Evolutionary conservation across 1,140 invertebrate genomes (phyloP).

Genomic region (Laupala kohalensis): DNA sequence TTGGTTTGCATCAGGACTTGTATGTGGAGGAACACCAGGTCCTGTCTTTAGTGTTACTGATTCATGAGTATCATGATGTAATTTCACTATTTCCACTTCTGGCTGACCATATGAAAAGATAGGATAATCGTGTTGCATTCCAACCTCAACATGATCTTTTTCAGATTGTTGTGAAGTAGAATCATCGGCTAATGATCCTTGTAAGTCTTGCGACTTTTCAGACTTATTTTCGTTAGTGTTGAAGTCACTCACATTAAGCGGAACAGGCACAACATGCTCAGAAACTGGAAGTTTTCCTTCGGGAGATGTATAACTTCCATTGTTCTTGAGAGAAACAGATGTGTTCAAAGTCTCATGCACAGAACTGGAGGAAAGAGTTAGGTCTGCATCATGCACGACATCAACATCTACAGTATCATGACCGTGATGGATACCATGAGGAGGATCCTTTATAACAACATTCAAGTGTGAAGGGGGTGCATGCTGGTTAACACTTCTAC

Average conservation of each 20-base stretch:
- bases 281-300: background rate
- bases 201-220: background rate
- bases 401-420: constrained; percentile 13
- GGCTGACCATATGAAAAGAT: constrained; percentile 24
- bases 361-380: constrained; percentile 8
- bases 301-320: background rate
- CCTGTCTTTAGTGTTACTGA: constrained; percentile 11
- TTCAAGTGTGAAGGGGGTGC: constrained; percentile 20
- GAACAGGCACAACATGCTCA: constrained; percentile 10
- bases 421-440: constrained; percentile 7
- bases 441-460: background rate
- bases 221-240: background rate
- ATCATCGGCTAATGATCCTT: background rate
- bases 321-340: background rate
- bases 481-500: constrained; percentile 51
- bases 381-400: constrained; percentile 15
- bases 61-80: constrained; percentile 5
- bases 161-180: background rate
- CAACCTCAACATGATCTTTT: constrained; percentile 3
- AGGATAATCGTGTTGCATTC: constrained; percentile 20
- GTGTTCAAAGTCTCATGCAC: constrained; percentile 12
- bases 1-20: constrained; percentile 16
- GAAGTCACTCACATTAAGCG: constrained; percentile 10
- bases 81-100: constrained; percentile 31
- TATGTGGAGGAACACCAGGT: constrained; percentile 13